Evolutionary conservation across 2,888 invertebrate species (phyloP).

Genomic region (Slavum lentiscoides): DNA sequence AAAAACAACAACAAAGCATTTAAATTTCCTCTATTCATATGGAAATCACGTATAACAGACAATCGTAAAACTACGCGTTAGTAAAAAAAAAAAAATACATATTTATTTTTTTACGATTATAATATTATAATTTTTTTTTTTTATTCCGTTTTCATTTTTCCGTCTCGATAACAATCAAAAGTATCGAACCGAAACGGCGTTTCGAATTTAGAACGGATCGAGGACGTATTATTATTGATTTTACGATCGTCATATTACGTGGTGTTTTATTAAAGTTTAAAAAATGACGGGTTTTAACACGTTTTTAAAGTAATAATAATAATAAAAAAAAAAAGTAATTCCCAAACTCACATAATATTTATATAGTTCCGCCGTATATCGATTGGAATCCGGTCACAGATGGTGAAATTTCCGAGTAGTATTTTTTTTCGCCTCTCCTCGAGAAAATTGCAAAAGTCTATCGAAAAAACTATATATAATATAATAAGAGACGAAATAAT

Average conservation of each 20-base stretch:
- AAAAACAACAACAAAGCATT: background rate
- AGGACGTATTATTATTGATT: too few species aligned
- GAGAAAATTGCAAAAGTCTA: background rate
- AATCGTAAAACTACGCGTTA: slow-evolving; percentile 8
- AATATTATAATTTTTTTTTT: background rate
- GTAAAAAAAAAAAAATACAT: slow-evolving; percentile 1
- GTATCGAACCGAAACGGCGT: too few species aligned
- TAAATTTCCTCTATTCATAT: slow-evolving; percentile 6
- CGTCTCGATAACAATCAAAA: background rate
- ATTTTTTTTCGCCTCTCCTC: background rate
- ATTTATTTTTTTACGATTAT: background rate
- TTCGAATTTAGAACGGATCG: too few species aligned
- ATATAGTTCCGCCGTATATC: background rate
- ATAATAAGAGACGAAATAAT: background rate
- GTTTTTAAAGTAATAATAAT: background rate
- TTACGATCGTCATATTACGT: too few species aligned
- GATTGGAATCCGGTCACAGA: background rate
- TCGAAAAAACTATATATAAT: background rate
- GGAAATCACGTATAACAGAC: slow-evolving; percentile 13
- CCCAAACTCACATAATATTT: background rate
- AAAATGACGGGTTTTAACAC: background rate
- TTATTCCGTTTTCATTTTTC: background rate
- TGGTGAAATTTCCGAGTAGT: slow-evolving; percentile 5
- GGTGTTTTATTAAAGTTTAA: background rate
- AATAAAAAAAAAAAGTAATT: background rate